Conservation (phyloP, 2,113 vertebrate genomes). For the Forbesichthys agassizii region DNA sequence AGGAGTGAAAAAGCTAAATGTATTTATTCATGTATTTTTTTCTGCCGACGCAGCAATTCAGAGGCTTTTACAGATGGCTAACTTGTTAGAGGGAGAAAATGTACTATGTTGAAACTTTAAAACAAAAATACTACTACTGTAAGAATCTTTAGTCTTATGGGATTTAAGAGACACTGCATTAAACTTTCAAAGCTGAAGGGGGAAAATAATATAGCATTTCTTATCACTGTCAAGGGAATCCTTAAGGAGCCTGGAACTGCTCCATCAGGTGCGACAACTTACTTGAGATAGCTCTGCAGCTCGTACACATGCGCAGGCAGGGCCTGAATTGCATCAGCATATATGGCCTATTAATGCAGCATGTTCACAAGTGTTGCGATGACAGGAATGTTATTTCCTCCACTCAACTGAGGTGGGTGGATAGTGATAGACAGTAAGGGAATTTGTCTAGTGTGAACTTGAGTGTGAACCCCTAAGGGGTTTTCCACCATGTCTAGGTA, state of each 20-base stretch:
- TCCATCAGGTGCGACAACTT: conserved; percentile 16
- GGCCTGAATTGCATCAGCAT: neutral
- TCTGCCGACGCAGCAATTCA: conserved; percentile 42
- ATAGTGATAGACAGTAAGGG: neutral
- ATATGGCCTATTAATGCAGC: neutral
- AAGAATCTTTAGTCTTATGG: conserved; percentile 20
- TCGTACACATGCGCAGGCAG: too few species aligned
- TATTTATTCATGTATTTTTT: neutral
- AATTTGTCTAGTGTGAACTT: neutral
- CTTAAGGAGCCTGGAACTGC: neutral
- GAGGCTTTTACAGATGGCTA: conserved; percentile 40
- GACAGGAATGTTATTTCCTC: neutral
- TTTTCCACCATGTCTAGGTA: neutral
- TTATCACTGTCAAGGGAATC: conserved; percentile 7
- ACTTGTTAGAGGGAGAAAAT: conserved; percentile 38
- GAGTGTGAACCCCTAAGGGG: neutral
- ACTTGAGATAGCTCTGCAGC: conserved; percentile 1
- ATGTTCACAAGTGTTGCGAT: neutral
- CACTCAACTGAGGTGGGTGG: neutral
- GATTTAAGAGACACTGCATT: conserved; percentile 36
- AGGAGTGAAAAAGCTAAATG: conserved; percentile 9
- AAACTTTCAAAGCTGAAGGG: conserved; percentile 15
- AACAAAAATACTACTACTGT: conserved; percentile 27
- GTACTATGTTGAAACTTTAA: conserved; percentile 41
- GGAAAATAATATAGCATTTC: conserved; percentile 17